A percentile compares a stretch with the other conserved stretches of the same genome.
phyloP scores from a whole-genome alignment of 2,113 vertebrate species.

The Apteryx mantelli region DNA sequence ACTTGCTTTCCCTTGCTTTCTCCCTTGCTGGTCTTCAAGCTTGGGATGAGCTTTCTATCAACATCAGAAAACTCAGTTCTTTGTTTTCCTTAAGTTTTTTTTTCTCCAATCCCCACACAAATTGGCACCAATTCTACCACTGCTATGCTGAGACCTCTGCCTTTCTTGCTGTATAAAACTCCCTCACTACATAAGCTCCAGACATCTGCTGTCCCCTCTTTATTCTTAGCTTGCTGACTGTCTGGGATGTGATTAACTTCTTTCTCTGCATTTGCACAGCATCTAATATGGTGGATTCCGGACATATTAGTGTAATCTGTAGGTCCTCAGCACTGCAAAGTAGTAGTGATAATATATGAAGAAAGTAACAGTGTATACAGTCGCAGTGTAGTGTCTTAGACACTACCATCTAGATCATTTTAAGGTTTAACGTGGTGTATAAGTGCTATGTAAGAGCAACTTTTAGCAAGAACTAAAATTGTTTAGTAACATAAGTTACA shows the following conservation, averaged over 20 bases:
- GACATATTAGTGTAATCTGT: neutral
- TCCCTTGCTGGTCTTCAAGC: neutral
- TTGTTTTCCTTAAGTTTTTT: neutral
- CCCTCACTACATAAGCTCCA: neutral
- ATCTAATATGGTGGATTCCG: neutral
- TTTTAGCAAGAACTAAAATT: neutral
- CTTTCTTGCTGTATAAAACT: neutral
- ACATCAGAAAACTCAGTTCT: neutral
- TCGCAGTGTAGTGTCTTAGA: neutral
- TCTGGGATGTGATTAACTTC: rapidly evolving
- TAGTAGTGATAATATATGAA: neutral
- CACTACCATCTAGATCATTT: neutral
- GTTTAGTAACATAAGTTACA: neutral
- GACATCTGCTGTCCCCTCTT: neutral
- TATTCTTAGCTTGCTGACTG: neutral
- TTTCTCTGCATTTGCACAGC: neutral
- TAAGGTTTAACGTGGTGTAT: neutral
- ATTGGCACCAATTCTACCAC: neutral
- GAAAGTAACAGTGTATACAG: neutral
- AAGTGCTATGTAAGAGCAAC: neutral
- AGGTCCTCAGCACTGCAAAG: neutral
- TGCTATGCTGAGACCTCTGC: neutral
- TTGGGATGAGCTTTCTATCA: rapidly evolving
- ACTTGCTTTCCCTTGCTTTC: neutral
- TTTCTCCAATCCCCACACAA: neutral